A percentile compares a stretch with the other conserved stretches of the same genome.
phyloP scores from a whole-genome alignment of 2,888 invertebrate genomes.

The Rhodophaea formosa region DNA sequence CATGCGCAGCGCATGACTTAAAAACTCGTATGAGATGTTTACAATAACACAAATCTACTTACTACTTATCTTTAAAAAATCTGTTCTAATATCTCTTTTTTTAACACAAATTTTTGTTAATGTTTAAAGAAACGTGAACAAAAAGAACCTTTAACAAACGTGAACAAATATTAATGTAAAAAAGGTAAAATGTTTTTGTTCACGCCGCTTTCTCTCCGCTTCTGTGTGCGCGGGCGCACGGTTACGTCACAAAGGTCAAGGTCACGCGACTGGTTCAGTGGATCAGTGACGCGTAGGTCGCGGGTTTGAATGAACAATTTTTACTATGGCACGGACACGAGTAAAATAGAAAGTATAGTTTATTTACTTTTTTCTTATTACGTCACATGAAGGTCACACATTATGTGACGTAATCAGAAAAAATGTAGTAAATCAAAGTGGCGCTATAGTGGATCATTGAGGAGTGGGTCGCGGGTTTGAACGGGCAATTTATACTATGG shows the following conservation, averaged over 20 bases:
- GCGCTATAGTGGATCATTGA: slow-evolving; percentile 41
- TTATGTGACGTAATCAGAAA: no score
- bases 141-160: no score
- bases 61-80: no score
- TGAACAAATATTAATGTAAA: not conserved
- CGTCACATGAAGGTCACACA: not conserved
- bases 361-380: not conserved
- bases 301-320: not conserved
- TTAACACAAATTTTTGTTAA: no score
- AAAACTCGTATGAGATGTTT: no score
- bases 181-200: not conserved
- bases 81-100: no score
- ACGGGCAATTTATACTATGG: not conserved
- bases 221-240: slow-evolving; percentile 8
- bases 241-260: slow-evolving; percentile 45
- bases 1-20: no score
- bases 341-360: not conserved
- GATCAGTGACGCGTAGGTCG: slow-evolving; percentile 29
- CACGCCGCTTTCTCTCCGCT: not conserved
- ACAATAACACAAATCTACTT: no score
- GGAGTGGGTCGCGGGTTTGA: slow-evolving; percentile 14
- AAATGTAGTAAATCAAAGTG: no score
- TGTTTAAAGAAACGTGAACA: no score
- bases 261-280: slow-evolving; percentile 49
- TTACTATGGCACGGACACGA: not conserved